Evolutionary conservation across 2,888 invertebrate genomes (phyloP).

Genomic region (Craniophora ligustri): DNA sequence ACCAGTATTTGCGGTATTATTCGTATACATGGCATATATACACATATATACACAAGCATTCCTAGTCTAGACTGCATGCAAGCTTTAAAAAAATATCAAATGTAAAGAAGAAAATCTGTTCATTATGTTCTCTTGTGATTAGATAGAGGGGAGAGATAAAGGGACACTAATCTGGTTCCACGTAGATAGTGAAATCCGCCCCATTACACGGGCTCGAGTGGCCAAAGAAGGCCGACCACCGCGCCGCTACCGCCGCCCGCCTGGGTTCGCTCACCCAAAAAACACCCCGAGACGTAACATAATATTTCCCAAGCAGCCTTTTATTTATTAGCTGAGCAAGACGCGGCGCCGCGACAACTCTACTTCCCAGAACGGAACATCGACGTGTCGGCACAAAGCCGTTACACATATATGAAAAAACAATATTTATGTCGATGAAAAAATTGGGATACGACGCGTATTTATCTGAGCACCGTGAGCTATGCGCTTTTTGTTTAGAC

Average conservation of each 20-base stretch:
- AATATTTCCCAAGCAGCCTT: conserved; percentile 87
- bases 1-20: conserved; percentile 4
- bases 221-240: conserved; percentile 75
- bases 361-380: conserved; percentile 82
- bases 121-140: conserved; percentile 46
- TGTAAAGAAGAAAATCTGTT: conserved; percentile 26
- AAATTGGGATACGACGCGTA: conserved; percentile 81
- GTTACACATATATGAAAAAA: conserved; percentile 86
- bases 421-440: conserved; percentile 87
- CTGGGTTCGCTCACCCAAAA: conserved; percentile 78
- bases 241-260: conserved; percentile 66
- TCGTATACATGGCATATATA: no score
- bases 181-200: conserved; percentile 67
- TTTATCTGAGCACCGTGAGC: conserved; percentile 82
- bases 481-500: conserved; percentile 82
- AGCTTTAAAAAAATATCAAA: conserved; percentile 2
- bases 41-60: conserved; percentile 13
- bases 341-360: conserved; percentile 84
- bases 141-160: conserved; percentile 47
- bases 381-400: conserved; percentile 83
- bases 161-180: conserved; percentile 61
- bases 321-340: conserved; percentile 84
- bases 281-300: conserved; percentile 85
- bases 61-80: neutral
- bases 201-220: conserved; percentile 76